These are phyloP conservation scores for Avahi laniger DNA, from an alignment of 2,797 vertebrate genomes.

Conservation along the genomic window DNA sequence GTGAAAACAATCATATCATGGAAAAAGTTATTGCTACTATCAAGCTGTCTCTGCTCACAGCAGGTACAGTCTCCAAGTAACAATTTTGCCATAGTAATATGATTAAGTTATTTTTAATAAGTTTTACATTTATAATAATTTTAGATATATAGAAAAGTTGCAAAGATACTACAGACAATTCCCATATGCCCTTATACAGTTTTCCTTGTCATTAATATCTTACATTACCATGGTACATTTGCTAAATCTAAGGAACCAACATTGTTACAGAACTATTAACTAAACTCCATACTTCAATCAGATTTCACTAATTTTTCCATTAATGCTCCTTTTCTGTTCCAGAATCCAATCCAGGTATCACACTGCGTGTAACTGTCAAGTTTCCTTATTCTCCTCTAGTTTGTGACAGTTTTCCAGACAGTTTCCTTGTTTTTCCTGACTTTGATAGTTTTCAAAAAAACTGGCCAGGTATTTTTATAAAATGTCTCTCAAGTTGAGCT, in stretches of 20 bases:
- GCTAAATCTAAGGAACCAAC: not conserved
- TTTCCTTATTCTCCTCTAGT: not conserved
- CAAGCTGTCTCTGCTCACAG: slow-evolving; percentile 82
- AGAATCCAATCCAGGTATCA: not conserved
- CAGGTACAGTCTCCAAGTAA: slow-evolving; percentile 81
- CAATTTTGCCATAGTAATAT: slow-evolving; percentile 77
- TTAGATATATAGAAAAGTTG: not conserved
- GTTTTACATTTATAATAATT: not conserved
- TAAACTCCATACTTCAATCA: not conserved
- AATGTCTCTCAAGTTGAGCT: not conserved
- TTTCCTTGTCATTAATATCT: not conserved
- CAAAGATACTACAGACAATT: not conserved
- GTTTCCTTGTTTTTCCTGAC: not conserved
- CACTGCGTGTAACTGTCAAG: not conserved
- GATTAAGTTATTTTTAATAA: slow-evolving; percentile 68
- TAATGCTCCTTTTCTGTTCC: not conserved
- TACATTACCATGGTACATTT: not conserved
- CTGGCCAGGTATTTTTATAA: not conserved
- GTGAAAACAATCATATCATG: slow-evolving; percentile 83
- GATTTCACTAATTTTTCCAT: not conserved
- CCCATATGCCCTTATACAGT: not conserved
- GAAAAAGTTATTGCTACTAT: slow-evolving; percentile 83
- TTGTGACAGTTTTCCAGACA: not conserved
- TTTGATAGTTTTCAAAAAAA: slow-evolving; percentile 4
- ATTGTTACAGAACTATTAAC: not conserved